A percentile compares a stretch with the other conserved stretches of the same genome.
phyloP scores from a whole-genome alignment of 2,113 vertebrate genomes.

The Noturus placidus region DNA sequence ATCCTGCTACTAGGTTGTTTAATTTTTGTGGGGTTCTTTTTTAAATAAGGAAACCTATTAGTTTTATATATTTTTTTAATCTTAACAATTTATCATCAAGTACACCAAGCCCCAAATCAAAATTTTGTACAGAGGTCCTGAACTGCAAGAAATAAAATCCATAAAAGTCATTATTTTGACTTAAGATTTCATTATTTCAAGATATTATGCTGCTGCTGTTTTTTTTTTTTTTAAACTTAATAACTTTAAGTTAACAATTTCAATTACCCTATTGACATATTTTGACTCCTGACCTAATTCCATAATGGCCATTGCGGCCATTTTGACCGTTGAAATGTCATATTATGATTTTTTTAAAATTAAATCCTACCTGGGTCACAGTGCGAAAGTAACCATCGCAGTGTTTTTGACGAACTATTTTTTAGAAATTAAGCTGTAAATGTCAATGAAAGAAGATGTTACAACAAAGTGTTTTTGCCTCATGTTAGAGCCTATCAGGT shows the following conservation, averaged over 20 bases:
- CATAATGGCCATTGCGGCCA: neutral
- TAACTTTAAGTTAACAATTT: neutral
- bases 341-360: neutral
- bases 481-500: neutral
- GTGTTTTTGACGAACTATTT: neutral
- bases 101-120: neutral
- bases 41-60: neutral
- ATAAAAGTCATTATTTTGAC: neutral
- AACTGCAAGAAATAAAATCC: neutral
- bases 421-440: slow-evolving; percentile 4
- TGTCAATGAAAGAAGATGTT: neutral
- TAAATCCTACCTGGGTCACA: neutral
- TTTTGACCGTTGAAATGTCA: neutral
- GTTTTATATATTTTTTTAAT: neutral
- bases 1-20: neutral
- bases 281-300: neutral
- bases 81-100: neutral
- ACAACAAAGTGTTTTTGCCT: neutral
- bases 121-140: neutral
- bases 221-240: neutral
- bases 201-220: neutral
- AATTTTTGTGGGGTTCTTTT: neutral
- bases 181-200: neutral
- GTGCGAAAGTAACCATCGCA: neutral
- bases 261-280: neutral